Conservation (phyloP, 1,140 invertebrate species). For the Caerostris darwini region DNA sequence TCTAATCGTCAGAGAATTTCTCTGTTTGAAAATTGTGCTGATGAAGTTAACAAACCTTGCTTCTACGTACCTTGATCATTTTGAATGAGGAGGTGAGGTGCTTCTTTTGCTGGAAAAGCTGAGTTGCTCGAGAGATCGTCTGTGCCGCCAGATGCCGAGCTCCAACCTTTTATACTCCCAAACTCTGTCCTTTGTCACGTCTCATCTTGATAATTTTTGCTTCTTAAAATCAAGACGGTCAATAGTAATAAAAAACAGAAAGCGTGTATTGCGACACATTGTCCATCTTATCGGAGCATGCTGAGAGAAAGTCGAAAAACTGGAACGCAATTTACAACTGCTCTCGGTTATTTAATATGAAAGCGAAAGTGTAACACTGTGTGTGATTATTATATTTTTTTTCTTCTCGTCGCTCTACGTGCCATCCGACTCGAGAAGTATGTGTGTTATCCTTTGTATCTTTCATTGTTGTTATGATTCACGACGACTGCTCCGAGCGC, state of each 20-base stretch:
- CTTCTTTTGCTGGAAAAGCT: neutral
- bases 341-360: neutral
- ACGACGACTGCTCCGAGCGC: neutral
- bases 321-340: slow-evolving; percentile 18
- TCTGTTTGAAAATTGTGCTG: too few species aligned
- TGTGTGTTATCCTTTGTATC: neutral
- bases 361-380: slow-evolving; percentile 30
- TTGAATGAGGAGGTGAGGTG: neutral
- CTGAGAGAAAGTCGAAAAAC: slow-evolving; percentile 28
- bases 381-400: neutral
- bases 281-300: neutral
- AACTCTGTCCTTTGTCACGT: neutral
- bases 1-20: too few species aligned
- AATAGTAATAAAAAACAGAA: neutral
- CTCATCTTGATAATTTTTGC: slow-evolving; percentile 8
- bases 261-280: neutral
- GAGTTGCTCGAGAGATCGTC: neutral
- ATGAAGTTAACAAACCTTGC: too few species aligned
- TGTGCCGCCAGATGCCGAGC: neutral
- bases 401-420: neutral
- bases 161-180: neutral
- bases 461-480: neutral
- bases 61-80: slow-evolving; percentile 26
- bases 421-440: neutral
- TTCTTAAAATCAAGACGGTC: neutral